Percentiles rank a stretch among this genome's conserved stretches.
These are phyloP conservation scores for Prorops nasuta DNA, from an alignment of 1,140 invertebrate genomes.

Conservation along the genomic window DNA sequence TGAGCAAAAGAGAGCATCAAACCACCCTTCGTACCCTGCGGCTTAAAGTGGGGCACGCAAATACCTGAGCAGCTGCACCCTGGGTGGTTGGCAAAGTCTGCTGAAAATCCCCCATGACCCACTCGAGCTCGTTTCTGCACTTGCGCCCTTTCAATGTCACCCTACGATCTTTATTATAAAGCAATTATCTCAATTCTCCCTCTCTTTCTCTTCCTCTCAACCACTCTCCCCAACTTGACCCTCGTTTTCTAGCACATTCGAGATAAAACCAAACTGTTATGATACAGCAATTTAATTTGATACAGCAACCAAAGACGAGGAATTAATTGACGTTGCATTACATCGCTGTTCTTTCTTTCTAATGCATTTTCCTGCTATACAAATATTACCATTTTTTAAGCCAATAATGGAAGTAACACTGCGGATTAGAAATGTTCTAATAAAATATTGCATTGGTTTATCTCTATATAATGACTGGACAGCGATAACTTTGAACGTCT, in stretches of 20 bases:
- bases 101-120: constrained; percentile 9
- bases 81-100: constrained; percentile 29
- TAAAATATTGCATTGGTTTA: too few species aligned
- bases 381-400: too few species aligned
- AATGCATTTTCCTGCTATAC: too few species aligned
- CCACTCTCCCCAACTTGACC: background rate
- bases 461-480: too few species aligned
- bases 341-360: too few species aligned
- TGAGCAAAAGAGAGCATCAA: constrained; percentile 39
- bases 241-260: background rate
- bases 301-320: too few species aligned
- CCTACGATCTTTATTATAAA: constrained; percentile 31
- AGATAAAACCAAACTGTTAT: too few species aligned
- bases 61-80: constrained; percentile 48
- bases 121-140: constrained; percentile 24
- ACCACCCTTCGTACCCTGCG: constrained; percentile 16
- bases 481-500: too few species aligned
- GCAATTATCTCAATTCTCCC: constrained; percentile 24
- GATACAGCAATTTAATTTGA: too few species aligned
- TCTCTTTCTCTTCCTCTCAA: background rate
- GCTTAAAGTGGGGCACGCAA: constrained; percentile 42
- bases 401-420: too few species aligned
- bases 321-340: too few species aligned
- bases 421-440: too few species aligned
- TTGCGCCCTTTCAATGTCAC: constrained; percentile 16